Conservation (phyloP, 1,140 invertebrate genomes). For the Macrotrachela quadricornifera region DNA sequence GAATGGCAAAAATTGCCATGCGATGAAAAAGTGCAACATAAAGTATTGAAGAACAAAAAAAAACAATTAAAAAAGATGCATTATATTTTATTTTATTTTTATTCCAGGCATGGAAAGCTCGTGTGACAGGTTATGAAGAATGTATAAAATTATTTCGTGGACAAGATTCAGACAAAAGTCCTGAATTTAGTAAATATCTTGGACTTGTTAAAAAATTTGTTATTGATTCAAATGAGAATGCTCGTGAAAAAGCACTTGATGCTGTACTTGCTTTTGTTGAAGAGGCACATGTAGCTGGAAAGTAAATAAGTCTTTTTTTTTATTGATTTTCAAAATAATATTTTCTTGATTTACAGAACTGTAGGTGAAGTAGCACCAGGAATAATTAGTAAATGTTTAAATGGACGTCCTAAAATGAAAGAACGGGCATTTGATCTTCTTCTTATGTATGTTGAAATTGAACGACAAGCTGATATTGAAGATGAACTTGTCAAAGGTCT, state of each 20-base stretch:
- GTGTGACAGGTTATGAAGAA: slow-evolving; percentile 76
- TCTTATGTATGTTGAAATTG: slow-evolving; percentile 81
- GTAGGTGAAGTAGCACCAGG: slow-evolving; percentile 66
- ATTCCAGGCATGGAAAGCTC: slow-evolving; percentile 53
- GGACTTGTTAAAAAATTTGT: slow-evolving; percentile 87
- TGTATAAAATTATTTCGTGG: slow-evolving; percentile 57
- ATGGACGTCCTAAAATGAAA: slow-evolving; percentile 69
- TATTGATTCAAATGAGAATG: slow-evolving; percentile 70
- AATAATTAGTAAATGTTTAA: slow-evolving; percentile 75
- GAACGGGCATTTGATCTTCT: slow-evolving; percentile 66
- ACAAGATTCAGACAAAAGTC: slow-evolving; percentile 57
- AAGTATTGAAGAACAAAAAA: slow-evolving; percentile 37
- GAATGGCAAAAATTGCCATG: slow-evolving; percentile 74
- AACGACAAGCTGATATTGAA: slow-evolving; percentile 59
- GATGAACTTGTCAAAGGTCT: slow-evolving; percentile 79
- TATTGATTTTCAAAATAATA: neutral
- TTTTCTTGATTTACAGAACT: slow-evolving; percentile 42
- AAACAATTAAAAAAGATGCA: no score
- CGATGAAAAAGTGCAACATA: slow-evolving; percentile 71
- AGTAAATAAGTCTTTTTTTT: slow-evolving; percentile 31
- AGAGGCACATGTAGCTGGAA: slow-evolving; percentile 21
- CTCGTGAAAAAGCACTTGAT: slow-evolving; percentile 83
- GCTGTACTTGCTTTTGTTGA: slow-evolving; percentile 63
- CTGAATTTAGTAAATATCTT: slow-evolving; percentile 72
- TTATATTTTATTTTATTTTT: no score